Conservation (phyloP, 2,113 vertebrate genomes). For the Camelus dromedarius region DNA sequence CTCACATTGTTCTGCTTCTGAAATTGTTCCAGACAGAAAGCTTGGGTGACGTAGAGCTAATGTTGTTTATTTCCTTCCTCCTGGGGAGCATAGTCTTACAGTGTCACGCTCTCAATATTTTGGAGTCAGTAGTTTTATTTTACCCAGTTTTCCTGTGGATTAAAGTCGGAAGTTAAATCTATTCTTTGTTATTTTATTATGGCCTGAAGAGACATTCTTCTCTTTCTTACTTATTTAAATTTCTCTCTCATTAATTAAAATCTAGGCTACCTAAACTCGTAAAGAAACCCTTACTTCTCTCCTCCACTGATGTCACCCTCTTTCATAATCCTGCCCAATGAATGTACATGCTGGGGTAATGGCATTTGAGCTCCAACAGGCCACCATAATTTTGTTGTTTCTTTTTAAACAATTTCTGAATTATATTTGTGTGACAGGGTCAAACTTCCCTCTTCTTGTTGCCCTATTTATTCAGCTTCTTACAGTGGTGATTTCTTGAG, state of each 20-base stretch:
- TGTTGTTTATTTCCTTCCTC: neutral
- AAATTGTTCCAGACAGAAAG: neutral
- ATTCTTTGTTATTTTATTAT: neutral
- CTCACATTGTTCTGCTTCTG: neutral
- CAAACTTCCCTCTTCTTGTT: neutral
- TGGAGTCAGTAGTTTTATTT: neutral
- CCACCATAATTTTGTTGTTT: neutral
- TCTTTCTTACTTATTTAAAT: neutral
- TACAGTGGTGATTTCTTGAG: neutral
- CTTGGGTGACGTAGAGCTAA: neutral
- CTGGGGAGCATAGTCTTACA: neutral
- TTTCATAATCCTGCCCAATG: neutral
- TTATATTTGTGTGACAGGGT: neutral
- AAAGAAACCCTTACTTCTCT: neutral
- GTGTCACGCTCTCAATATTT: neutral
- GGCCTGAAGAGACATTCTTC: neutral
- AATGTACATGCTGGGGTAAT: neutral
- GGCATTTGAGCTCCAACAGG: neutral
- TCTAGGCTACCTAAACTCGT: neutral
- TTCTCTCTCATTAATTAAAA: neutral
- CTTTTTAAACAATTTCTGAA: neutral
- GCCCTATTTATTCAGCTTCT: neutral
- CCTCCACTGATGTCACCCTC: neutral
- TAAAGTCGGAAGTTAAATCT: neutral
- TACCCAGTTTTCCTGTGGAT: neutral